These are phyloP conservation scores for Cataglyphis altisquamis DNA, from an alignment of 2,888 invertebrate genomes.

Conservation along the genomic window DNA sequence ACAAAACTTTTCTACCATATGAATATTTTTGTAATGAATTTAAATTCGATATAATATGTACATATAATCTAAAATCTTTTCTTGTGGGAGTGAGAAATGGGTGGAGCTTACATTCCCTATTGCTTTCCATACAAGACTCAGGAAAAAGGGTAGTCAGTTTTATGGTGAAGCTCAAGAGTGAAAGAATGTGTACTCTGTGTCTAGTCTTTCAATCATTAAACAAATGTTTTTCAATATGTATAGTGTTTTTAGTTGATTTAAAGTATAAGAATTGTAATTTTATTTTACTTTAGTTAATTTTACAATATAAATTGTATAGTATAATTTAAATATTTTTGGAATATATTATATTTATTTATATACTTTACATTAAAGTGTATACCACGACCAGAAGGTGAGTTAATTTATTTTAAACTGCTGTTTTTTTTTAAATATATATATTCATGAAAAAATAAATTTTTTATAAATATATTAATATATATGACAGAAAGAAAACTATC, in stretches of 20 bases:
- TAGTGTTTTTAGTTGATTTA: not conserved
- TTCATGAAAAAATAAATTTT: not conserved
- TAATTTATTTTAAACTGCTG: slow-evolving; percentile 16
- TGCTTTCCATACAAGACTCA: slow-evolving; percentile 77
- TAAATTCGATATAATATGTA: not conserved
- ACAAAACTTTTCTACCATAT: not conserved
- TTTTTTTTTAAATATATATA: not conserved
- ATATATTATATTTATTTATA: not conserved
- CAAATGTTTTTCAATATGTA: not conserved
- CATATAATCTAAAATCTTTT: slow-evolving; percentile 40
- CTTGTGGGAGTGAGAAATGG: slow-evolving; percentile 67
- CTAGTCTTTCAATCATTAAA: not conserved
- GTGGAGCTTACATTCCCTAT: slow-evolving; percentile 82
- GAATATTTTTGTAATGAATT: not conserved
- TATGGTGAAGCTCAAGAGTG: slow-evolving; percentile 65
- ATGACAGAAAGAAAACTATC: not conserved
- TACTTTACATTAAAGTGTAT: not conserved
- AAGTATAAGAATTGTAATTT: not conserved
- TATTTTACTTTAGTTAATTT: not conserved
- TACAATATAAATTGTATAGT: not conserved
- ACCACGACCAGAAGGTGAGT: slow-evolving; percentile 3
- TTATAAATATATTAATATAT: not conserved
- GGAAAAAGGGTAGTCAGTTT: slow-evolving; percentile 78
- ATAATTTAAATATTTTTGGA: not conserved
- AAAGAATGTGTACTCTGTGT: slow-evolving; percentile 36